Percentiles rank a stretch among this genome's conserved stretches.
phyloP scores from a whole-genome alignment of 2,113 vertebrate genomes.

The Triplophysa dalaica region DNA sequence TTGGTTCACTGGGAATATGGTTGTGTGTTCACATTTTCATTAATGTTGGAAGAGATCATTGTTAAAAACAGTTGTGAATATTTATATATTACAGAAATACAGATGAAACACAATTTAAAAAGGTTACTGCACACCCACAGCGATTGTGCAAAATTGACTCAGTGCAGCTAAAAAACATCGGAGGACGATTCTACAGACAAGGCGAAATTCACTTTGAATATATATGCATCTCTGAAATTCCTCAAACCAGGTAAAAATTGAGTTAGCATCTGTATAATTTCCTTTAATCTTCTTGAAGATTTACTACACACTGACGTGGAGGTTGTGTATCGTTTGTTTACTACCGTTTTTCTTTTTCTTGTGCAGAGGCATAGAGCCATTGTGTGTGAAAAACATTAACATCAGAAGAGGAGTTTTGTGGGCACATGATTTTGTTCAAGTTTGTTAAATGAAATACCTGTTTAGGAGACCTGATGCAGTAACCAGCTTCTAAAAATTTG shows the following conservation, averaged over 20 bases:
- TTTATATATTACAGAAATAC: conserved; percentile 62
- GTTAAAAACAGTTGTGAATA: neutral
- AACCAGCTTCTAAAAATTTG: conserved; percentile 2
- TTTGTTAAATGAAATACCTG: conserved; percentile 56
- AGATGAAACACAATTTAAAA: conserved; percentile 56
- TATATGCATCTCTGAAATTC: conserved; percentile 70
- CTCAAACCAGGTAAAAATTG: conserved; percentile 55
- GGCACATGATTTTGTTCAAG: conserved; percentile 74
- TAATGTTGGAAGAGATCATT: neutral
- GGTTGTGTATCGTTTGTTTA: neutral
- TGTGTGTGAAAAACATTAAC: conserved; percentile 71
- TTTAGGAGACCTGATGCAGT: neutral
- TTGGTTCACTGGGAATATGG: neutral
- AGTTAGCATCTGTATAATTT: neutral
- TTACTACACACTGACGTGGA: conserved; percentile 1
- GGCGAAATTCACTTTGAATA: conserved; percentile 68
- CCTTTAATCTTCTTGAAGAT: neutral
- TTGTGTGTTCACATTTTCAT: neutral
- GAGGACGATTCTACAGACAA: conserved; percentile 69
- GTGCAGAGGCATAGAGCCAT: conserved; percentile 57
- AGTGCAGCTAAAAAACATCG: conserved; percentile 70
- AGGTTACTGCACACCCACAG: conserved; percentile 60
- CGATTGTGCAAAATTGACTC: conserved; percentile 67
- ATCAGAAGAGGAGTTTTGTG: conserved; percentile 65
- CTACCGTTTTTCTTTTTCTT: neutral